Evolutionary conservation across 2,113 vertebrate genomes (phyloP).

Genomic region (Siniperca chuatsi): DNA sequence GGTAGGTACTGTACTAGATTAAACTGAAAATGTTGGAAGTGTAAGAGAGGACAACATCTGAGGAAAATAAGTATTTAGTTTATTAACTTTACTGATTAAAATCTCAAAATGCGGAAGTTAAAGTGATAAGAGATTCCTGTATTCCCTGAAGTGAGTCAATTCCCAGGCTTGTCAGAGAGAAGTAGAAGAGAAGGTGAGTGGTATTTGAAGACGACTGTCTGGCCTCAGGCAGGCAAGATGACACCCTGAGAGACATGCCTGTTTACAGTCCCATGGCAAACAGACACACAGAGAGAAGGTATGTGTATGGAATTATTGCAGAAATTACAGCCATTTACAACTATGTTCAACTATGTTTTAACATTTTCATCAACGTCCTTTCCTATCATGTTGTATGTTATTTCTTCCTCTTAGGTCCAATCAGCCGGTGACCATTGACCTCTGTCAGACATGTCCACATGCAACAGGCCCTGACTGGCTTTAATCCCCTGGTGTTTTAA

Average conservation of each 20-base stretch:
- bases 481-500: slow-evolving; percentile 16
- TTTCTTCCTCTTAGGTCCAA: slow-evolving; percentile 4
- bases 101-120: slow-evolving; percentile 22
- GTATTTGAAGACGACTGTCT: slow-evolving; percentile 43
- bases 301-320: slow-evolving; percentile 3
- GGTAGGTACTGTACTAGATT: neutral
- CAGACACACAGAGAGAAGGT: neutral
- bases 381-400: neutral
- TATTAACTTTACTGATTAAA: slow-evolving; percentile 38
- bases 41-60: neutral
- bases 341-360: slow-evolving; percentile 1
- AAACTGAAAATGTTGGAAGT: neutral
- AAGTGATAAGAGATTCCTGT: slow-evolving; percentile 37
- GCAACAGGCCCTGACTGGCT: slow-evolving; percentile 2
- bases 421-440: slow-evolving; percentile 29
- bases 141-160: slow-evolving; percentile 40
- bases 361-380: slow-evolving; percentile 2
- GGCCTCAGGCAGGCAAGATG: slow-evolving; percentile 70
- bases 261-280: slow-evolving; percentile 32
- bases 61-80: neutral
- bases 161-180: slow-evolving; percentile 69
- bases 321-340: neutral
- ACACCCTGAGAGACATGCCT: slow-evolving; percentile 73
- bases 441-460: slow-evolving; percentile 2
- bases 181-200: slow-evolving; percentile 45